Base-by-base conservation (phyloP, 2,888 invertebrate species). In the Kuschelorhynchus macadamiae region DNA sequence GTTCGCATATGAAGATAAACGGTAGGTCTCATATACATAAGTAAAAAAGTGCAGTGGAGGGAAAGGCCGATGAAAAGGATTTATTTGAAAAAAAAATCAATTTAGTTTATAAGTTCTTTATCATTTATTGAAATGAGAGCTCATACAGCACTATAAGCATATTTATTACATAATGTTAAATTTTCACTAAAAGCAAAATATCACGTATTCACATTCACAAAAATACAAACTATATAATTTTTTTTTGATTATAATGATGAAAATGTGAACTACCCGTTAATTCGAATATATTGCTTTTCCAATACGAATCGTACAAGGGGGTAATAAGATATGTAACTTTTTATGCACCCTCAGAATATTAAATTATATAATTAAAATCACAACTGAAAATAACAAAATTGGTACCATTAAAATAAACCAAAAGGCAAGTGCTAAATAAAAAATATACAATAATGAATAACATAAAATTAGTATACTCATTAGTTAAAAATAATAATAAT, bases 141-240 rank as follows among this genome's bases (percentile, higher is more conserved):
- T 78, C 77, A 73, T 76, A 76, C 76, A 73, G 74, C 79, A 80
- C 77, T 78, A 80, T 72, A 78, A 80, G 79, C 75, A 75, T 71
- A 74, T 79, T 75, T 59, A 72, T 66, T 77, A 76, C 80, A 80
- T 79, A 78, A 76, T 79, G 78, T 79, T 78, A 79, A 79, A 78
- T 78, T 77, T 76, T 78, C 78, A 80, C 80, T 81, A 81, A 81
- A 80, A 80, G 80, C 79, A 77, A 78, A 77, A 75, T 80, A 80
- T 80, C 79, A 80, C 79, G 77, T 77, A 78, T 79, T 78, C 80
- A 80, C 80, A 78, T 80, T 78, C 80, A 80, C 80, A 80, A 79
- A 80, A 80, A 80, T 80, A 80, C 79, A 78, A 77, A 75, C 75
- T 73, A 75, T 70, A 71, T 71, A 74, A 71, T 63, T 73, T 69